Evolutionary conservation across 2,888 invertebrate species (phyloP), one percentile per base, ranked within the genome.

Genomic region (Aspidiotus destructor): DNA sequence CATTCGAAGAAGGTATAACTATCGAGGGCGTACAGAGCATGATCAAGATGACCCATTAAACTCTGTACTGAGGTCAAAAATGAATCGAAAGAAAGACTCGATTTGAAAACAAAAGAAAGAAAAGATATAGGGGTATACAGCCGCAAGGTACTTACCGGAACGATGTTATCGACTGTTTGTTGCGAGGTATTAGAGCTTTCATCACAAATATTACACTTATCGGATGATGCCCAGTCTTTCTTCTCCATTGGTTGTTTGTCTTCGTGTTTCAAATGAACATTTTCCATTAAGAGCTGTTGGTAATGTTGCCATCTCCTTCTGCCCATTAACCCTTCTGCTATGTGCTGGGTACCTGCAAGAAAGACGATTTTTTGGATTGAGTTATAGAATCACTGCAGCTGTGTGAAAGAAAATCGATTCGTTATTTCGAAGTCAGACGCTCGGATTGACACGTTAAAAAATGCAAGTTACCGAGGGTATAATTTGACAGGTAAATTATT

Each of bases 251-350:
- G 57, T 65, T 28, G 55, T 55, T 64, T 67, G 67, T 58, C 67
- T 67, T 72, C 72, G 64, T 71, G 70, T 70, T 71, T 71, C 58
- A 70, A 69, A 60, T 70, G 63, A 70, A 71, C 71, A 69, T 71
- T 71, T 71, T 71, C 72, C 70, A 72, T 70, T 71, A 74, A 73
- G 69, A 80, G 80, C 83, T 91, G 89, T 86, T 90, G 91, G 81
- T 89, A 91, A 83, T 88, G 86, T 85, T 89, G 89, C 91, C 92
- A 92, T 91, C 88, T 90, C 87, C 90, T 87, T 84, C 89, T 88
- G 84, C 91, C 92, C 92, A 92, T 91, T 86, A 91, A 89, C 88
- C 91, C 91, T 84, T 92, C 91, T 84, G 91, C 91, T 84, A 92
- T 89, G 84, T 90, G 87, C 89, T 92, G 91, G 89, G 92, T 86